Percentiles rank a stretch among this genome's conserved stretches.
These are phyloP conservation scores for Tauraco erythrolophus DNA, from an alignment of 2,113 vertebrate species.

Conservation along the genomic window DNA sequence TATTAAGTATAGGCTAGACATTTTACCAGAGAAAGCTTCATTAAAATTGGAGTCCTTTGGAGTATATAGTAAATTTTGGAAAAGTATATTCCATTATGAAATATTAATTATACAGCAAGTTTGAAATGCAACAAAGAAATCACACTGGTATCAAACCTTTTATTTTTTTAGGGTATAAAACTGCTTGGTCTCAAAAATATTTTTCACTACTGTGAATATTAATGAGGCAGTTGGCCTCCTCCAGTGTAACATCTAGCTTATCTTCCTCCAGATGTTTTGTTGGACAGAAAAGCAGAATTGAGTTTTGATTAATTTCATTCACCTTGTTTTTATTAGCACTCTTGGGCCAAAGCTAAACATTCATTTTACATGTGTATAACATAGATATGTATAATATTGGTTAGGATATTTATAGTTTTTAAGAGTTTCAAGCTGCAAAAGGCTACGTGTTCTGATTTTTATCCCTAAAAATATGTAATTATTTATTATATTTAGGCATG, in stretches of 20 bases:
- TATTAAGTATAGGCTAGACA: not conserved
- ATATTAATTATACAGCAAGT: not conserved
- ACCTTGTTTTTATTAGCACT: not conserved
- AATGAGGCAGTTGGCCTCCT: not conserved
- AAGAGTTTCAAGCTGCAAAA: not conserved
- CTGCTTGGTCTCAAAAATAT: not conserved
- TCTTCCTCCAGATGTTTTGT: not conserved
- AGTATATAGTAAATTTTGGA: not conserved
- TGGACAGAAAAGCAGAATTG: not conserved
- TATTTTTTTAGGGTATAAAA: not conserved
- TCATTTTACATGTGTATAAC: not conserved
- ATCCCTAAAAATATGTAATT: not conserved
- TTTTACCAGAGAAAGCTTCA: not conserved
- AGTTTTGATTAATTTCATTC: not conserved
- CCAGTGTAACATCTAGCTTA: not conserved
- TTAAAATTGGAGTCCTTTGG: not conserved
- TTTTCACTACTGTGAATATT: not conserved
- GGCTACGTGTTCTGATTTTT: not conserved
- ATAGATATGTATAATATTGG: not conserved
- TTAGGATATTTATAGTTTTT: not conserved
- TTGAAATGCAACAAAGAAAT: not conserved
- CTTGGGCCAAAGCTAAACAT: not conserved
- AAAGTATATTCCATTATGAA: not conserved
- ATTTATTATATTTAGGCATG: not conserved
- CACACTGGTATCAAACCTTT: not conserved